These are phyloP conservation scores for Scaptomyza pallida DNA, from an alignment of 1,140 invertebrate genomes.

Conservation along the genomic window DNA sequence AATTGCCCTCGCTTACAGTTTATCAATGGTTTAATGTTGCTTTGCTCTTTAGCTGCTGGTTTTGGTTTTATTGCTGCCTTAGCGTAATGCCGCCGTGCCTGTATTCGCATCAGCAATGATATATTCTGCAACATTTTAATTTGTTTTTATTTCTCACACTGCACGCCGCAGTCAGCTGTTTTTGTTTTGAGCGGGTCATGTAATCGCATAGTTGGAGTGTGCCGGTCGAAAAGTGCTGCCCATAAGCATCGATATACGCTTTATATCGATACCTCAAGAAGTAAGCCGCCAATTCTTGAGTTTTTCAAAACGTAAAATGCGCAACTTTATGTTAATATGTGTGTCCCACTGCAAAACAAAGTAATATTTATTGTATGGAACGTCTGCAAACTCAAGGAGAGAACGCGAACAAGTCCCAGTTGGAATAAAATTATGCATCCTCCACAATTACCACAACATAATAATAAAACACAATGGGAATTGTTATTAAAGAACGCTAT, in stretches of 20 bases:
- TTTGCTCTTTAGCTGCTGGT: slow-evolving; percentile 1
- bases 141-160: background rate
- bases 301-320: background rate
- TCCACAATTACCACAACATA: too few relatives aligned
- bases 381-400: too few relatives aligned
- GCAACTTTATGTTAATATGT: too few relatives aligned
- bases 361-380: too few relatives aligned
- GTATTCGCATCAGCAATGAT: slow-evolving; percentile 23
- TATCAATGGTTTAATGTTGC: slow-evolving; percentile 39
- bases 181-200: slow-evolving; percentile 24
- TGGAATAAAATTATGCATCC: too few relatives aligned
- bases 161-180: slow-evolving; percentile 34
- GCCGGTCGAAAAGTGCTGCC: background rate
- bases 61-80: slow-evolving; percentile 32
- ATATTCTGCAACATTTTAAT: slow-evolving; percentile 41
- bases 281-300: background rate
- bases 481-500: too few relatives aligned
- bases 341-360: too few relatives aligned
- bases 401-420: too few relatives aligned
- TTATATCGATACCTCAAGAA: background rate
- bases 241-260: background rate
- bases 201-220: background rate
- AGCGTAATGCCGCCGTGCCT: slow-evolving; percentile 31
- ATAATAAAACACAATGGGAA: too few relatives aligned
- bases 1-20: slow-evolving; percentile 60